Base-by-base conservation (phyloP, 2,888 invertebrate species). In the Minunthozetes semirufus region DNA sequence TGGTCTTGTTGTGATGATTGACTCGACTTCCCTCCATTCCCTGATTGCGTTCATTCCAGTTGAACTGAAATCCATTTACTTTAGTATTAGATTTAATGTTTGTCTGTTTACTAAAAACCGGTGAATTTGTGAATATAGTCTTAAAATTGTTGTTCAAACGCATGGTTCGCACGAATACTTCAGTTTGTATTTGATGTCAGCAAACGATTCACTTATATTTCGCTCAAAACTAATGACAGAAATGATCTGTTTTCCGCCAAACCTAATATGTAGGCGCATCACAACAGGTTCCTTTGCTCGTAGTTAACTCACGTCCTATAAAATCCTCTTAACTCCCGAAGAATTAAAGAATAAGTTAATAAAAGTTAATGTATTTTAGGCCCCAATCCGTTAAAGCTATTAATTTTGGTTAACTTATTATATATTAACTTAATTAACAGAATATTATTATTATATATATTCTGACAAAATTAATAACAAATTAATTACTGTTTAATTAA, bases 361-460 rank as follows among this genome's bases (percentile, higher is more conserved):
- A 59, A 59, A 27, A 27, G 27, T 27, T 59, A 59, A 59, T 59
- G 59, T 50, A 59, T 27, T 59, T 42, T 59, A 59, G 15, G 27
- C 22, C 22, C 13, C 19, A 59, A 59, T 59, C 22, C 13, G 13
- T 13, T 11, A 13, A 53, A 59, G 3, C 59, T 59, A 27, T 59
- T 59, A 59, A 25, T 59, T 59, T n/a, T 59, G 59, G 59, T 59
- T 59, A 11, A 59, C 25, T 25, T 25, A n/a, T n/a, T n/a, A n/a
- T n/a, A n/a, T n/a, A n/a, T n/a, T n/a, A n/a, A n/a, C n/a, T n/a
- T n/a, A n/a, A n/a, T n/a, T n/a, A n/a, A n/a, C n/a, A n/a, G n/a
- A n/a, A n/a, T n/a, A n/a, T n/a, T n/a, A n/a, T n/a, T n/a, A n/a
- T n/a, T n/a, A n/a, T n/a, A n/a, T n/a, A 6, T 11, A 59, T 2